Percentiles rank a stretch among this genome's conserved stretches.
Evolutionary conservation across 2,113 vertebrate genomes (phyloP).

Genomic region (Anoplopoma fimbria): DNA sequence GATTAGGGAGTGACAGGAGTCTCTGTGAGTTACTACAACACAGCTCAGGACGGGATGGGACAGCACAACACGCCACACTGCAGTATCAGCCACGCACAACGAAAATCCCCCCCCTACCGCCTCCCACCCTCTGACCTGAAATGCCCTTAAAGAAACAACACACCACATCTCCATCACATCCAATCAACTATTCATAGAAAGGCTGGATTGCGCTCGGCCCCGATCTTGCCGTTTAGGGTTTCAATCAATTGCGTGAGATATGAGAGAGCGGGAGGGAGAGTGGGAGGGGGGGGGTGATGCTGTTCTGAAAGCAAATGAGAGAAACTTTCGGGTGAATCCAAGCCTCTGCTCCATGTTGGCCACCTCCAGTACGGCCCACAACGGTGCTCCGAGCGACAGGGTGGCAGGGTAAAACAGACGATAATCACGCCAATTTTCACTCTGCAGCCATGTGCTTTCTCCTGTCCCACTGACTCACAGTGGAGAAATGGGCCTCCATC

Average conservation of each 20-base stretch:
- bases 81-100: conserved; percentile 37
- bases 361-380: conserved; percentile 19
- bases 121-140: conserved; percentile 69
- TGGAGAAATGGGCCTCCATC: conserved; percentile 35
- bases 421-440: conserved; percentile 59
- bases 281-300: conserved; percentile 48
- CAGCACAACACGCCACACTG: conserved; percentile 39
- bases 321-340: conserved; percentile 39
- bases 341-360: conserved; percentile 20
- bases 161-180: conserved; percentile 59
- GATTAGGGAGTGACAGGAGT: conserved; percentile 62
- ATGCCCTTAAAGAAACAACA: conserved; percentile 76
- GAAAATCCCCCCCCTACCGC: conserved; percentile 26
- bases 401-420: conserved; percentile 49
- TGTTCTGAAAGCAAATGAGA: conserved; percentile 61
- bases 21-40: conserved; percentile 53
- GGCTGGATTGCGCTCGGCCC: conserved; percentile 49
- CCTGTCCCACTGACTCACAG: conserved; percentile 56
- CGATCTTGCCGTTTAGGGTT: conserved; percentile 71
- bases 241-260: conserved; percentile 78
- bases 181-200: conserved; percentile 78
- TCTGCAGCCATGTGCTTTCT: conserved; percentile 57
- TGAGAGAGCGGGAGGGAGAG: conserved; percentile 45
- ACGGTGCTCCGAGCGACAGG: conserved; percentile 35
- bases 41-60: conserved; percentile 56